Base-by-base conservation (phyloP, 1,140 invertebrate species). In the Tachypleus tridentatus region DNA sequence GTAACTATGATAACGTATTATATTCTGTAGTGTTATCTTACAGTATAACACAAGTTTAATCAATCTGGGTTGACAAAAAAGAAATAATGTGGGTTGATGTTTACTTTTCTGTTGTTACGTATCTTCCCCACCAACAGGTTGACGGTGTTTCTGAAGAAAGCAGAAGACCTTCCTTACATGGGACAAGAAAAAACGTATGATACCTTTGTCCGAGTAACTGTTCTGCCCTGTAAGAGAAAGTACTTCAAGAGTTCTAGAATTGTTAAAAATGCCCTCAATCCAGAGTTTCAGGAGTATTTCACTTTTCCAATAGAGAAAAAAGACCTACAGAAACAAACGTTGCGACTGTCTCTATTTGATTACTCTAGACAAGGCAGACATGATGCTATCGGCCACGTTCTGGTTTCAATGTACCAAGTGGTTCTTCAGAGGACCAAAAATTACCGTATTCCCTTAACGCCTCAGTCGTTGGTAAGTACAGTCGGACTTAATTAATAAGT, bases 321-420 rank as follows among this genome's bases (percentile, higher is more conserved):
- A 59, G 49, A 57, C 5, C n/a, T 54, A 7, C 4, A 64, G 3
- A 51, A 65, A 29, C 53, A 51, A 9, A n/a, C 50, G 0, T 57
- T 69, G 56, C 6, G 54, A 47, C 29, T 69, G 51, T 65, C 63
- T 56, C 49, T 69, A 29, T 67, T 53, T 47, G 68, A 69, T 6
- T 60, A 51, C 53, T 63, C 66, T 47, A 51, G 68, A 6, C 62
- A 67, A n/a, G 68, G 65, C 2, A 51, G 65, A 5, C 61, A 66
- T 51, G 68, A 69, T 54, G 68, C 68, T 6, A 57, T 69, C 3
- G 68, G 68, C 1, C 68, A 69, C 29, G 63, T 63, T 4, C 9
- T 69, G 3, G 8, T 69, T 7, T 60, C 68, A 3, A 50, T 69
- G 3, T 29, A 53, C 4, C 47, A 56, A 11, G 49, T 67, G 4